Conservation (phyloP, 2,888 invertebrate species). For the Conomelus anceps region DNA sequence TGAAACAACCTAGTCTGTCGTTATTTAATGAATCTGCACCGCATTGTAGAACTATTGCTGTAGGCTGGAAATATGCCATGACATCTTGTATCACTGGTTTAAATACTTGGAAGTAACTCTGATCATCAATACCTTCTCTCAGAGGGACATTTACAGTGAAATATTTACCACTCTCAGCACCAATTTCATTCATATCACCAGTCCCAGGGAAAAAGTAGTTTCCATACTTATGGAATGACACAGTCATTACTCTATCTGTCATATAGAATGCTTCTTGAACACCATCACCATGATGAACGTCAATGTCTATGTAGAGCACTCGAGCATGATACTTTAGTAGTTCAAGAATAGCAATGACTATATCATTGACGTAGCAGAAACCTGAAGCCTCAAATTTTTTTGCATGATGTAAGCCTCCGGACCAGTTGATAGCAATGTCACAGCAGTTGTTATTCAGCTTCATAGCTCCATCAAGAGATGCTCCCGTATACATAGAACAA, state of each 20-base stretch:
- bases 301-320: conserved; percentile 94
- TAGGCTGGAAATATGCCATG: no score
- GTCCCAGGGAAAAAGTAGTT: conserved; percentile 98
- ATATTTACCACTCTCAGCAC: conserved; percentile 89
- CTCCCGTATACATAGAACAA: conserved; percentile 97
- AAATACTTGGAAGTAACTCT: conserved; percentile 72
- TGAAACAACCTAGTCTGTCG: no score
- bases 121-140: conserved; percentile 95
- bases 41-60: no score
- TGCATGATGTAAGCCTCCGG: conserved; percentile 97
- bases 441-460: conserved; percentile 90
- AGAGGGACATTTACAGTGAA: conserved; percentile 98
- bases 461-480: conserved; percentile 93
- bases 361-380: conserved; percentile 98
- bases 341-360: conserved; percentile 94
- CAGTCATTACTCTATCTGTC: conserved; percentile 97
- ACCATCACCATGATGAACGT: conserved; percentile 90
- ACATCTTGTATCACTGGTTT: no score
- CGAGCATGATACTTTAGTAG: conserved; percentile 87
- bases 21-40: no score
- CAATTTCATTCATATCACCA: conserved; percentile 98
- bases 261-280: conserved; percentile 97
- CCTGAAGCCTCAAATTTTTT: conserved; percentile 98
- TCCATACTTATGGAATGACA: conserved; percentile 98
- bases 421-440: conserved; percentile 99